Percentiles rank a stretch among this genome's conserved stretches.
phyloP scores from a whole-genome alignment of 1,140 invertebrate species.

The Nautilus pompilius region DNA sequence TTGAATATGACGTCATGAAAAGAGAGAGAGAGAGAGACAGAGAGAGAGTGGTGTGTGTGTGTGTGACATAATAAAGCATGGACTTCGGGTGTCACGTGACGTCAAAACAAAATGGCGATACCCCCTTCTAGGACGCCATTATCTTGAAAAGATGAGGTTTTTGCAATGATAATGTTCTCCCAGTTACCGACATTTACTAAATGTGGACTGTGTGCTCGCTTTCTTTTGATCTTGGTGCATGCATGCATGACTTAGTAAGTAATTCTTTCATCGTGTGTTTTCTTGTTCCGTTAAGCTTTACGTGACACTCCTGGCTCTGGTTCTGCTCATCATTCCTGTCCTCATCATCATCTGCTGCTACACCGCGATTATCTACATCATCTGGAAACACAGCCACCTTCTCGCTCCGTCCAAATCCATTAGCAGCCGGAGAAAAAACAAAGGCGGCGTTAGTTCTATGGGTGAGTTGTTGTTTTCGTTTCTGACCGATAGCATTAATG shows the following conservation, averaged over 20 bases:
- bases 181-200: neutral
- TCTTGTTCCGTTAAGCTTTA: constrained; percentile 65
- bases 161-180: no score
- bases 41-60: neutral
- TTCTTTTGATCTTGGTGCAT: neutral
- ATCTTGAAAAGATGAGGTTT: no score
- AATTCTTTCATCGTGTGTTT: no score
- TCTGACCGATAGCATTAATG: no score
- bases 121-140: no score
- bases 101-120: no score
- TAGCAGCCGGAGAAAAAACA: constrained; percentile 2
- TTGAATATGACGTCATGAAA: no score
- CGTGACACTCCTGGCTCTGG: constrained; percentile 78
- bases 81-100: no score
- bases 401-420: neutral
- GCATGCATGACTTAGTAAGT: no score
- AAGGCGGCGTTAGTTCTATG: neutral
- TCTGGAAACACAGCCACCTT: constrained; percentile 58
- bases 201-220: neutral
- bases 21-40: constrained; percentile 3
- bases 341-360: constrained; percentile 88
- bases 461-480: neutral
- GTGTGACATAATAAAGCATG: constrained; percentile 1
- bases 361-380: constrained; percentile 85
- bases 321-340: constrained; percentile 83